Percentiles rank a stretch among this genome's conserved stretches.
Evolutionary conservation across 2,797 vertebrate genomes (phyloP).

Genomic region (Alosa sapidissima): DNA sequence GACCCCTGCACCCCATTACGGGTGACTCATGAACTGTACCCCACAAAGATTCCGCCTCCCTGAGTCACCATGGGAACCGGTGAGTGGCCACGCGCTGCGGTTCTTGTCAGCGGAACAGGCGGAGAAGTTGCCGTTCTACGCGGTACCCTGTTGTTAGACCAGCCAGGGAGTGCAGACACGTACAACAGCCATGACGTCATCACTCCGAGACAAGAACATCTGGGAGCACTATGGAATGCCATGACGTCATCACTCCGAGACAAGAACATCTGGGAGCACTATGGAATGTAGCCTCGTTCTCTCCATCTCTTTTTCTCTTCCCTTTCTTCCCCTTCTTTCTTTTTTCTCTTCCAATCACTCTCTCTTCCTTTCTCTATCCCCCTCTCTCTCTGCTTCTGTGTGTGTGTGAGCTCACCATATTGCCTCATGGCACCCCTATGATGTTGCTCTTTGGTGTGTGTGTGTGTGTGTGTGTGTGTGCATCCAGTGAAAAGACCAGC

Average conservation of each 20-base stretch:
- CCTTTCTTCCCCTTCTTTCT: slow-evolving; percentile 15
- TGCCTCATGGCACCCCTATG: too few species aligned
- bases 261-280: slow-evolving; percentile 46
- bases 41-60: background rate
- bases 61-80: background rate
- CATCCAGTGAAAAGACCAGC: background rate
- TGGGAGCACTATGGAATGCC: slow-evolving; percentile 36
- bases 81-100: background rate
- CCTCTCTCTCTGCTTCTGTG: background rate
- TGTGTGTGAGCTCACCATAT: background rate
- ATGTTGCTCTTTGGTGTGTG: slow-evolving; percentile 1
- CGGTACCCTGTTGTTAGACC: slow-evolving; percentile 60
- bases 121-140: slow-evolving; percentile 51
- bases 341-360: background rate
- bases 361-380: background rate
- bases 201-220: slow-evolving; percentile 55
- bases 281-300: slow-evolving; percentile 25
- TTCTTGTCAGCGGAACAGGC: slow-evolving; percentile 23
- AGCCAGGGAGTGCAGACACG: too few species aligned
- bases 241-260: slow-evolving; percentile 70
- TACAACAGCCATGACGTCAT: slow-evolving; percentile 64
- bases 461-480: background rate
- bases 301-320: slow-evolving; percentile 17
- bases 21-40: background rate
- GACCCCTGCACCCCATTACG: background rate